Conservation (phyloP, 2,888 invertebrate genomes). For the Agriopis leucophaearia region DNA sequence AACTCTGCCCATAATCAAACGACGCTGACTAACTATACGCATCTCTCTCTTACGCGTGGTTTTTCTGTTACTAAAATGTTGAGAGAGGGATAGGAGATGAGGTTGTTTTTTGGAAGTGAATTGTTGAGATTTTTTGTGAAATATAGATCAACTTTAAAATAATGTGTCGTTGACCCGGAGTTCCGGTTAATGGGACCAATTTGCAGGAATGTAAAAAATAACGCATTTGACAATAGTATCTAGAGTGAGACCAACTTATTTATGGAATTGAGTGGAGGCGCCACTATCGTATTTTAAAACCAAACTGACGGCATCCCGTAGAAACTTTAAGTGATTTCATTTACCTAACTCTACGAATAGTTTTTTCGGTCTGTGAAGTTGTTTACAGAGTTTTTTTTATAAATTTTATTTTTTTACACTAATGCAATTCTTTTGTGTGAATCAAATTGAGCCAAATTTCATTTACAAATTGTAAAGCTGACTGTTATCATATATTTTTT, state of each 20-base stretch:
- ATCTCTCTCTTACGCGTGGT: constrained; percentile 62
- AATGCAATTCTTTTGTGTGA: background rate
- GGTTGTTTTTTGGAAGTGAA: constrained; percentile 64
- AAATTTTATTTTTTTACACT: constrained; percentile 8
- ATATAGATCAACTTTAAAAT: constrained; percentile 83
- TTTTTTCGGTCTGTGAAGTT: background rate
- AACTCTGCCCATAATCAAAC: constrained; percentile 77
- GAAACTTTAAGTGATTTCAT: background rate
- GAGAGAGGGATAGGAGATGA: constrained; percentile 58
- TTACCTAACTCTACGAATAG: no score
- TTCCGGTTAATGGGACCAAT: constrained; percentile 59
- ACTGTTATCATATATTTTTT: background rate
- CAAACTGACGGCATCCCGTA: background rate
- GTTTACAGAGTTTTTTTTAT: constrained; percentile 10
- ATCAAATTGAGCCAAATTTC: constrained; percentile 8
- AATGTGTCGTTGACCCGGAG: constrained; percentile 77
- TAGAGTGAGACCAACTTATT: background rate
- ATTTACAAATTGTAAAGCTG: constrained; percentile 9
- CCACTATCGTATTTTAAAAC: background rate
- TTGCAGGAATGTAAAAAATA: constrained; percentile 49
- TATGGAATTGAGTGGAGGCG: background rate
- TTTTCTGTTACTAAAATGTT: constrained; percentile 33
- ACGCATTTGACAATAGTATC: constrained; percentile 39
- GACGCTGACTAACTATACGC: constrained; percentile 52
- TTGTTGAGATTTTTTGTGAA: constrained; percentile 76